Evolutionary conservation across 2,888 invertebrate species (phyloP).

Genomic region (Sinotaia quadrata): DNA sequence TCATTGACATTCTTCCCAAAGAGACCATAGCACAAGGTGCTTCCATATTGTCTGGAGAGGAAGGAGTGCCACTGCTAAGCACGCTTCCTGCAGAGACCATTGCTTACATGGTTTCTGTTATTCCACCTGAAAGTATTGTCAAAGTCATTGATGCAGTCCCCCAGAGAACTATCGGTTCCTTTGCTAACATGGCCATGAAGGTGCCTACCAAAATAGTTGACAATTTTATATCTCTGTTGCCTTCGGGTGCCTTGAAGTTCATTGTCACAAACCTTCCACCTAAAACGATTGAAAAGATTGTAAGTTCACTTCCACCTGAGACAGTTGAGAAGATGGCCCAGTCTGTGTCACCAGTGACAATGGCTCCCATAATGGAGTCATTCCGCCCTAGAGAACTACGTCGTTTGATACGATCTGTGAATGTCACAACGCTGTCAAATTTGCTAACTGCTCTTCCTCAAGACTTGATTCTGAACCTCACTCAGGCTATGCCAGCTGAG

Average conservation of each 20-base stretch:
- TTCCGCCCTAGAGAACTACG: conserved; percentile 13
- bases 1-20: conserved; percentile 13
- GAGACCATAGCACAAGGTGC: conserved; percentile 18
- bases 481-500: conserved; percentile 21
- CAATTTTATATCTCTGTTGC: conserved; percentile 14
- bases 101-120: conserved; percentile 12
- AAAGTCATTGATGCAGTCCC: conserved; percentile 18
- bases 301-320: conserved; percentile 18
- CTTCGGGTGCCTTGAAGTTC: conserved; percentile 15
- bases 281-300: conserved; percentile 24
- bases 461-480: conserved; percentile 20
- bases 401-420: conserved; percentile 18
- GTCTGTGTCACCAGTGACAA: conserved; percentile 9
- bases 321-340: conserved; percentile 21
- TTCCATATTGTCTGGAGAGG: conserved; percentile 19
- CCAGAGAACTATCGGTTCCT: conserved; percentile 17
- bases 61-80: conserved; percentile 13
- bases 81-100: conserved; percentile 6
- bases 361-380: conserved; percentile 23
- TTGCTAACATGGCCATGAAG: conserved; percentile 21
- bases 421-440: conserved; percentile 18
- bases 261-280: conserved; percentile 21
- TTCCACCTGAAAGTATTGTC: conserved; percentile 21
- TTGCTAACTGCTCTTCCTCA: conserved; percentile 15
- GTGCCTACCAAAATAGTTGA: conserved; percentile 4